A percentile compares a stretch with the other conserved stretches of the same genome.
Evolutionary conservation across 2,888 invertebrate species (phyloP).

Genomic region (Ochlodes sylvanus): DNA sequence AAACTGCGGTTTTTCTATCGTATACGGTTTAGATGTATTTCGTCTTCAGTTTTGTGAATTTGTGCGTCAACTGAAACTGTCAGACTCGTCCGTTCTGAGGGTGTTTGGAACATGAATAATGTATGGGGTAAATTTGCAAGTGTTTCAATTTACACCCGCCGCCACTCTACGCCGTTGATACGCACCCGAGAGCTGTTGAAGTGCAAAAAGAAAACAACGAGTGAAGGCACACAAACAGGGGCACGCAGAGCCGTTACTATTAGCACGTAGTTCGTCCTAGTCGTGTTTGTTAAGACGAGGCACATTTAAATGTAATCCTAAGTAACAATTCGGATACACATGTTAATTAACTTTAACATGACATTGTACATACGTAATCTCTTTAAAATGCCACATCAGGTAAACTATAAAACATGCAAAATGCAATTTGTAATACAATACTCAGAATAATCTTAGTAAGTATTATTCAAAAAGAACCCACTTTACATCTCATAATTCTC

Average conservation of each 20-base stretch:
- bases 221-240: constrained; percentile 55
- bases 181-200: constrained; percentile 74
- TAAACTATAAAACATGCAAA: no score
- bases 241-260: constrained; percentile 48
- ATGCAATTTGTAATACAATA: no score
- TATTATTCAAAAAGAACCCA: no score
- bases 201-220: constrained; percentile 81
- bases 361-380: no score
- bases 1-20: neutral
- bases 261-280: constrained; percentile 46
- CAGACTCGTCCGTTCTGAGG: constrained; percentile 61
- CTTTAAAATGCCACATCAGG: no score
- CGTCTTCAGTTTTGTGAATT: constrained; percentile 61
- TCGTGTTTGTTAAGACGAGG: neutral
- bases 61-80: constrained; percentile 72
- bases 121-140: constrained; percentile 84
- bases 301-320: neutral
- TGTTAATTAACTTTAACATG: no score
- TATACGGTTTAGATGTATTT: constrained; percentile 55
- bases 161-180: constrained; percentile 73
- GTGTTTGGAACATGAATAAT: constrained; percentile 82
- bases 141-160: constrained; percentile 84
- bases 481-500: no score
- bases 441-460: no score
- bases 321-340: neutral